A percentile compares a stretch with the other conserved stretches of the same genome.
phyloP scores from a whole-genome alignment of 2,797 vertebrate species.

The Diglossa cyanea region DNA sequence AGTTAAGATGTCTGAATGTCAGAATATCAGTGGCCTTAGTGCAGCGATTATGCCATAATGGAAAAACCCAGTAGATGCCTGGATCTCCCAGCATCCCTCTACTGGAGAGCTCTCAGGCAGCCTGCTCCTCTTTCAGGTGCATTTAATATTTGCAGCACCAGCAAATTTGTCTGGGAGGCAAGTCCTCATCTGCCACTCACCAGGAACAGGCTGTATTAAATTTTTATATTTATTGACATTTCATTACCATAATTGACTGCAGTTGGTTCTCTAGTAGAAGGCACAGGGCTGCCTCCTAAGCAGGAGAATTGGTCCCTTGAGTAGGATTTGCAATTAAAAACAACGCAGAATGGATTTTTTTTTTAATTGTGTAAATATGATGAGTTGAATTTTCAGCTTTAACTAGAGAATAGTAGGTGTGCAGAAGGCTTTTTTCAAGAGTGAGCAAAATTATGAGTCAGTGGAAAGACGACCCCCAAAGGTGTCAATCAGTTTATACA shows the following conservation, averaged over 20 bases:
- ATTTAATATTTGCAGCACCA: conserved; percentile 91
- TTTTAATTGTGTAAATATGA: conserved; percentile 90
- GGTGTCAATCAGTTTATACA: conserved; percentile 92
- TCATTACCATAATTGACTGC: conserved; percentile 99
- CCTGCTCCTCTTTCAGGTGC: conserved; percentile 82
- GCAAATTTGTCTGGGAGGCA: conserved; percentile 96
- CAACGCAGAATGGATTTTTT: conserved; percentile 84
- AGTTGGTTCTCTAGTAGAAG: conserved; percentile 85
- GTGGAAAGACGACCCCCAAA: conserved; percentile 83
- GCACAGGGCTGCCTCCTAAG: conserved; percentile 83
- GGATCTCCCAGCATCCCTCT: conserved; percentile 63
- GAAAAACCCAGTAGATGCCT: conserved; percentile 63
- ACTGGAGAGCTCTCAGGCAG: conserved; percentile 68
- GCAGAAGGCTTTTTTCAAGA: conserved; percentile 73
- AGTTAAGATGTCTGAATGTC: conserved; percentile 69
- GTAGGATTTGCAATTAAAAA: conserved; percentile 98
- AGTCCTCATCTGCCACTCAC: conserved; percentile 96
- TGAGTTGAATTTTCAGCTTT: conserved; percentile 83
- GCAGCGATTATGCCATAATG: conserved; percentile 37
- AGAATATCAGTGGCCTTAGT: conserved; percentile 22
- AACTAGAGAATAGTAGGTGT: conserved; percentile 75
- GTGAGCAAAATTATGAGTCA: conserved; percentile 84
- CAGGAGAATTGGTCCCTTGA: conserved; percentile 84
- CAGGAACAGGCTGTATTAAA: conserved; percentile 93
- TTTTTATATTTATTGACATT: conserved; percentile 99